These are phyloP conservation scores for Sinocyclocheilus anophthalmus DNA, from an alignment of 2,113 vertebrate genomes.

Conservation along the genomic window DNA sequence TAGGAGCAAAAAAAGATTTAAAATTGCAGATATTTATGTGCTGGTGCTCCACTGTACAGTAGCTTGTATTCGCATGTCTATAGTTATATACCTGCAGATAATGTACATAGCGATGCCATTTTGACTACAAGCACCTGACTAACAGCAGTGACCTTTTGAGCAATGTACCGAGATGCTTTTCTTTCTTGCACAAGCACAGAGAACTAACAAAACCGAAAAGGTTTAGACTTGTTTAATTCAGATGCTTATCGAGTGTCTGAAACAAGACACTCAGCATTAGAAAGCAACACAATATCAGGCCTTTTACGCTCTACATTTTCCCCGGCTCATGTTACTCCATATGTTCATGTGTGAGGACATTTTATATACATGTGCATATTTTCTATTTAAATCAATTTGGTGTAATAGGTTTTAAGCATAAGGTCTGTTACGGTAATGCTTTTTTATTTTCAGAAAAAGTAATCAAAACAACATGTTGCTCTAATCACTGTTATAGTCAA, in stretches of 20 bases:
- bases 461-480: conserved; percentile 85
- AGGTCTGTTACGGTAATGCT: conserved; percentile 92
- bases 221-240: conserved; percentile 19
- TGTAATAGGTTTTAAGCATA: conserved; percentile 89
- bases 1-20: conserved; percentile 47
- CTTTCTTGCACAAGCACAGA: conserved; percentile 21
- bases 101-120: conserved; percentile 54
- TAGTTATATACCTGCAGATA: conserved; percentile 40
- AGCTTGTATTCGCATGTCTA: conserved; percentile 45
- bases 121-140: conserved; percentile 46
- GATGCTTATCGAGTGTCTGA: conserved; percentile 10
- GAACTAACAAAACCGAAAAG: conserved; percentile 14
- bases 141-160: conserved; percentile 34
- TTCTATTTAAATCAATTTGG: conserved; percentile 84
- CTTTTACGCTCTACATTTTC: conserved; percentile 1
- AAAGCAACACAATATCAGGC: conserved; percentile 39
- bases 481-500: conserved; percentile 93
- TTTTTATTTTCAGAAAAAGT: conserved; percentile 77
- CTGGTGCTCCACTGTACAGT: conserved; percentile 48
- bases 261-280: conserved; percentile 39
- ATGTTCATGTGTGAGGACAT: conserved; percentile 39
- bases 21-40: conserved; percentile 35
- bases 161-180: conserved; percentile 36
- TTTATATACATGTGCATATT: conserved; percentile 59
- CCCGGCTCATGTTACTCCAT: conserved; percentile 8